Evolutionary conservation across 2,888 invertebrate species (phyloP).

Genomic region (Lithophane socia): DNA sequence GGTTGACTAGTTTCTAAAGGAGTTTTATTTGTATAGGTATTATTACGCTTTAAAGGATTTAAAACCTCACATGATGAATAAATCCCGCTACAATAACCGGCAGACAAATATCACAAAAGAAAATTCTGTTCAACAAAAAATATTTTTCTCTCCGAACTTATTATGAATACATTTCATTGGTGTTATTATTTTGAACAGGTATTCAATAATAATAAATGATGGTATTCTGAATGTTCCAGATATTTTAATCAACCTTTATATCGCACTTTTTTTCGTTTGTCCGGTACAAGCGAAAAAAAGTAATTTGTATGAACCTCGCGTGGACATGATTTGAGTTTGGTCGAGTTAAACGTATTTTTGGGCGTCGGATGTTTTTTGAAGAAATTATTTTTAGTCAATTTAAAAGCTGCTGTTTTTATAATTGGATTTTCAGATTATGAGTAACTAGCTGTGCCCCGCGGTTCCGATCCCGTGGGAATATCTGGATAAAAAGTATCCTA

Average conservation of each 20-base stretch:
- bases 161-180: conserved; percentile 25
- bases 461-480: no score
- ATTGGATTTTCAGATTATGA: no score
- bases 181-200: conserved; percentile 16
- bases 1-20: not conserved
- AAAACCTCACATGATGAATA: not conserved
- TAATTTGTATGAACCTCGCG: conserved; percentile 24
- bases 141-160: conserved; percentile 4
- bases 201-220: conserved; percentile 32
- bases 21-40: not conserved
- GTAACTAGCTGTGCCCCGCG: no score
- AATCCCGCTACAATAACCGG: not conserved
- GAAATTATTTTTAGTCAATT: no score
- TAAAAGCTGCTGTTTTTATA: no score
- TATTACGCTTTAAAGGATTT: not conserved
- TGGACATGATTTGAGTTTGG: not conserved
- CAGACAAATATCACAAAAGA: conserved; percentile 5
- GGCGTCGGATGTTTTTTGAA: not conserved
- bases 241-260: conserved; percentile 35
- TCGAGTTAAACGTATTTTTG: not conserved
- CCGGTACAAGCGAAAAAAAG: not conserved
- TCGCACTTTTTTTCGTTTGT: conserved; percentile 16
- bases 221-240: conserved; percentile 24
- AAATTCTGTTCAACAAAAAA: conserved; percentile 5
- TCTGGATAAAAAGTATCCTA: no score